A percentile compares a stretch with the other conserved stretches of the same genome.
Conservation (phyloP, 2,888 invertebrate species). For the Muscina levida region DNA sequence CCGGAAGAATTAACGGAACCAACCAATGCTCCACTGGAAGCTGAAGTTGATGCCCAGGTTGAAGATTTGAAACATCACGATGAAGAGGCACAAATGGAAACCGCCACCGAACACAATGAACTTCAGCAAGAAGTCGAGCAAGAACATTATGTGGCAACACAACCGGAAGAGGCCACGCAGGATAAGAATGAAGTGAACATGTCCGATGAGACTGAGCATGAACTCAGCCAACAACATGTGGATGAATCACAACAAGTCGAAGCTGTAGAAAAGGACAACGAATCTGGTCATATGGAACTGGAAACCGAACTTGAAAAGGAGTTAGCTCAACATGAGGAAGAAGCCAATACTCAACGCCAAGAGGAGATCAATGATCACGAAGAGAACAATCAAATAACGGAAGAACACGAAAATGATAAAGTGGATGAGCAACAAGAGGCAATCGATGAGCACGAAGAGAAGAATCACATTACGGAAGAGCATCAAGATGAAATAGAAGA, state of each 20-base stretch:
- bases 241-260: background rate
- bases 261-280: too few relatives aligned
- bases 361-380: background rate
- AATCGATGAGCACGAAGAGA: slow-evolving; percentile 10
- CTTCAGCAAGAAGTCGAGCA: background rate
- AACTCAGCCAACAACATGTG: background rate
- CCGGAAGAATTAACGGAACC: slow-evolving; percentile 8
- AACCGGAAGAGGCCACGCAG: slow-evolving; percentile 44
- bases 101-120: background rate
- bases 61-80: background rate
- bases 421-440: background rate
- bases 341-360: background rate
- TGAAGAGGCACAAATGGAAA: slow-evolving; percentile 42
- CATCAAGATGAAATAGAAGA: too few relatives aligned
- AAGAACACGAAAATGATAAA: too few relatives aligned
- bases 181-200: slow-evolving; percentile 18
- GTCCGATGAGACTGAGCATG: slow-evolving; percentile 17
- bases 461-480: slow-evolving; percentile 13
- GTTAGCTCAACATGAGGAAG: slow-evolving; percentile 68
- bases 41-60: background rate
- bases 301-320: slow-evolving; percentile 71
- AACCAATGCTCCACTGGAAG: background rate
- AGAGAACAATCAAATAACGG: too few relatives aligned
- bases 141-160: slow-evolving; percentile 7
- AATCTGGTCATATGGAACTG: background rate